Evolutionary conservation across 2,113 vertebrate genomes (phyloP).

Genomic region (Delphinus delphis): DNA sequence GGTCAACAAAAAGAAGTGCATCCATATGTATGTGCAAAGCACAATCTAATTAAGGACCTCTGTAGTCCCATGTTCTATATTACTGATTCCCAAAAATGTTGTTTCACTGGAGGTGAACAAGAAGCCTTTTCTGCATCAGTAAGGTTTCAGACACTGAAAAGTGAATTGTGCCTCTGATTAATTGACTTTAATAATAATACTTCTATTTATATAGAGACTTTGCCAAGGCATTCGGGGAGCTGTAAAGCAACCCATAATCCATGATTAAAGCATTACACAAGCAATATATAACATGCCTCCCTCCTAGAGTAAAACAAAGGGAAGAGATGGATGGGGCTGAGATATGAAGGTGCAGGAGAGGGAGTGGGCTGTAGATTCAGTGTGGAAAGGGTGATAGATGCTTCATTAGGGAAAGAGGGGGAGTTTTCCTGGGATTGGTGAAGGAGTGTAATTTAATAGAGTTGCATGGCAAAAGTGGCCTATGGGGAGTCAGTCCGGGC

Average conservation of each 20-base stretch:
- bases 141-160: slow-evolving; percentile 63
- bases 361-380: neutral
- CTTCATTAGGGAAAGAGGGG: slow-evolving; percentile 54
- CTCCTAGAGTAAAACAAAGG: slow-evolving; percentile 68
- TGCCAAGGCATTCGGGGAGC: slow-evolving; percentile 70
- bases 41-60: slow-evolving; percentile 61
- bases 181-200: slow-evolving; percentile 80
- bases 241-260: slow-evolving; percentile 65
- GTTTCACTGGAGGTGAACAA: slow-evolving; percentile 13
- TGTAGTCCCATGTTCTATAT: neutral
- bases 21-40: slow-evolving; percentile 40
- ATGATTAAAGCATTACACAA: slow-evolving; percentile 70
- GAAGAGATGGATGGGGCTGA: slow-evolving; percentile 65
- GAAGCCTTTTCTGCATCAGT: slow-evolving; percentile 51
- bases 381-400: slow-evolving; percentile 61
- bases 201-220: slow-evolving; percentile 75
- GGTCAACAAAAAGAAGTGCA: slow-evolving; percentile 24
- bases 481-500: slow-evolving; percentile 4
- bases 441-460: slow-evolving; percentile 56
- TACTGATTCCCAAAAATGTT: slow-evolving; percentile 48
- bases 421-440: slow-evolving; percentile 56
- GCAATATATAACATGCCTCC: slow-evolving; percentile 71
- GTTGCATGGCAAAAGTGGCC: slow-evolving; percentile 54
- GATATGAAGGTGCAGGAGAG: slow-evolving; percentile 39
- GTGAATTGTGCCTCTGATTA: slow-evolving; percentile 76